Base-by-base conservation (phyloP, 2,888 invertebrate species). In the Euplexia lucipara region DNA sequence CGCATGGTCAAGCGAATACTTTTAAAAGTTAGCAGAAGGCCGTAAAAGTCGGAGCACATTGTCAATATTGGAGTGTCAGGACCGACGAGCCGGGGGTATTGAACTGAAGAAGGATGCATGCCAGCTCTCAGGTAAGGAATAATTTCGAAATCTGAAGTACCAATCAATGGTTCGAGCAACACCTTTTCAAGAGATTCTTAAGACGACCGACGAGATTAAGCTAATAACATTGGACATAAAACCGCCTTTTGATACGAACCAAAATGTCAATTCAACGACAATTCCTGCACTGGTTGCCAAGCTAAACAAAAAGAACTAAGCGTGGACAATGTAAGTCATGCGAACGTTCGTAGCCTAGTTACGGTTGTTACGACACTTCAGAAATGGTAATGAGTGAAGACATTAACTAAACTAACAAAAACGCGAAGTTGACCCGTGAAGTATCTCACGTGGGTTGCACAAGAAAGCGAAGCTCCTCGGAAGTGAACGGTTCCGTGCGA, bases 401-500 rank as follows among this genome's bases (percentile, higher is more conserved):
- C 81, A 83, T 86, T 81, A 81, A 76, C 83, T 75, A 77, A 87
- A 86, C 75, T 79, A 82, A 83, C 84, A 86, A 83, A 85, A 86
- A 86, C 86, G 74, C 61, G 76, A 58, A 78, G 72, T 64, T 86
- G 88, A 87, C 86, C 88, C 71, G 86, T 77, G 84, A 87, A 86
- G 75, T 86, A 83, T 90, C 90, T 86, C 88, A 89, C 84, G 83
- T 75, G 73, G 68, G 77, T 90, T 90, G 78, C 89, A 85, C 87
- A 89, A 90, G 85, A 83, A 82, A 81, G 79, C 81, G 70, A 79
- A 76, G 78, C 79, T 85, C 80, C 82, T 90, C 91, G 92, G 92
- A 93, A 92, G 91, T 90, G 87, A 91, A 85, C 62, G 87, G 87
- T 91, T 92, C 88, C 89, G 89, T 84, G 82, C 75, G 83, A 83